These are phyloP conservation scores for Hoplostethus mediterraneus DNA, from an alignment of 2,797 vertebrate species.

Conservation along the genomic window DNA sequence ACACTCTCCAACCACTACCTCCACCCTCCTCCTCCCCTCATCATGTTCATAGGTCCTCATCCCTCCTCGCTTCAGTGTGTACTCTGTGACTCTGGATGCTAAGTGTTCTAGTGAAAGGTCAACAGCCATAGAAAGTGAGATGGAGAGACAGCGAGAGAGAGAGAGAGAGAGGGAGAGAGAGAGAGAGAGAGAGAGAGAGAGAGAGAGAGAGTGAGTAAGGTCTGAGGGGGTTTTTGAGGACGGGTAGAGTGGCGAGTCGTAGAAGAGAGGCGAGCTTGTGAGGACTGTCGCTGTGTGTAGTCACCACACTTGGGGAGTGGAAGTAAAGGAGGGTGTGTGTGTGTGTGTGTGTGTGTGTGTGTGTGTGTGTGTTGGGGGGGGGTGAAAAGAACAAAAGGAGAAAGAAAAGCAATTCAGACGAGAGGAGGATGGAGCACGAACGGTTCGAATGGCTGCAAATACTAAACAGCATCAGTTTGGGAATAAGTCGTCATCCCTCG, in stretches of 20 bases:
- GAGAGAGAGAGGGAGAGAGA: constrained; percentile 22
- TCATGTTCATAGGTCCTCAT: constrained; percentile 46
- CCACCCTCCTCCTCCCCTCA: constrained; percentile 31
- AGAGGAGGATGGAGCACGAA: constrained; percentile 47
- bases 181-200: background rate
- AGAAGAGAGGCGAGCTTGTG: constrained; percentile 57
- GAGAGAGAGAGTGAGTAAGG: constrained; percentile 61
- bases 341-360: constrained; percentile 8
- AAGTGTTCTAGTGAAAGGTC: constrained; percentile 79
- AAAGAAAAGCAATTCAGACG: constrained; percentile 66
- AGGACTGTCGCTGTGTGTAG: constrained; percentile 69
- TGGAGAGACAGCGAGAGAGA: constrained; percentile 31
- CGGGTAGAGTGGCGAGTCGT: constrained; percentile 61
- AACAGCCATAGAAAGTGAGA: constrained; percentile 73
- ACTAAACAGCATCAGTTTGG: constrained; percentile 61
- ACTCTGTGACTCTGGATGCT: constrained; percentile 56
- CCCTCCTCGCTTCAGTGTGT: constrained; percentile 5
- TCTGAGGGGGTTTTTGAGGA: constrained; percentile 72
- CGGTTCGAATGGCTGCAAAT: constrained; percentile 55
- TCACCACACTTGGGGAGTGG: constrained; percentile 57
- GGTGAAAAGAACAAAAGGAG: constrained; percentile 46
- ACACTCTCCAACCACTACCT: constrained; percentile 16
- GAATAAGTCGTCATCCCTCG: constrained; percentile 67
- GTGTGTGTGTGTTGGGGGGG: background rate
- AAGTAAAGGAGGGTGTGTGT: constrained; percentile 10